A percentile compares a stretch with the other conserved stretches of the same genome.
phyloP scores from a whole-genome alignment of 2,113 vertebrate genomes.

The Callocephalon fimbriatum region DNA sequence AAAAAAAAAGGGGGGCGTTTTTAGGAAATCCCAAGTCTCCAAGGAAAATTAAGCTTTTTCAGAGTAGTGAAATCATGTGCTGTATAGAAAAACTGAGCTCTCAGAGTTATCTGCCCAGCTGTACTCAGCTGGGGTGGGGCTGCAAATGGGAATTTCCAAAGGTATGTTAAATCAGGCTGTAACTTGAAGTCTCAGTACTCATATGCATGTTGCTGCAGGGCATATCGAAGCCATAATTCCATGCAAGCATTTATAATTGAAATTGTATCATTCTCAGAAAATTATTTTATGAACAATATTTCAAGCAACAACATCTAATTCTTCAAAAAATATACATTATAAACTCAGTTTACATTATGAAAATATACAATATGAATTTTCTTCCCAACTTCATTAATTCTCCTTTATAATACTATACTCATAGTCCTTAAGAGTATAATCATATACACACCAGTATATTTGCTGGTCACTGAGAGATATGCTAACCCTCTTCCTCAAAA shows the following conservation, averaged over 20 bases:
- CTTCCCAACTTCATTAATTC: not conserved
- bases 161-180: slow-evolving; percentile 31
- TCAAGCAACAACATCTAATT: not conserved
- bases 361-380: not conserved
- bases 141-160: slow-evolving; percentile 24
- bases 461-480: not conserved
- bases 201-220: not conserved
- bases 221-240: not conserved
- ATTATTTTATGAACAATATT: not conserved
- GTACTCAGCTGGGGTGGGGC: slow-evolving; percentile 64
- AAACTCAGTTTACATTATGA: not conserved
- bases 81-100: not conserved
- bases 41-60: slow-evolving; percentile 23
- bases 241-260: not conserved
- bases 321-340: not conserved
- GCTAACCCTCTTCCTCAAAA: not conserved
- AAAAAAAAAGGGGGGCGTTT: not conserved
- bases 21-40: slow-evolving; percentile 20
- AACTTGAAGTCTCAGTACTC: not conserved
- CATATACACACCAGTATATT: not conserved
- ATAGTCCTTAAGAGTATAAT: not conserved
- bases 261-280: not conserved
- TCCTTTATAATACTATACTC: not conserved
- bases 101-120: slow-evolving; percentile 62
- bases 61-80: not conserved